Evolutionary conservation across 1,140 invertebrate species (phyloP), one percentile per base, ranked within the genome.

Genomic region (Choristoneura fumiferana): DNA sequence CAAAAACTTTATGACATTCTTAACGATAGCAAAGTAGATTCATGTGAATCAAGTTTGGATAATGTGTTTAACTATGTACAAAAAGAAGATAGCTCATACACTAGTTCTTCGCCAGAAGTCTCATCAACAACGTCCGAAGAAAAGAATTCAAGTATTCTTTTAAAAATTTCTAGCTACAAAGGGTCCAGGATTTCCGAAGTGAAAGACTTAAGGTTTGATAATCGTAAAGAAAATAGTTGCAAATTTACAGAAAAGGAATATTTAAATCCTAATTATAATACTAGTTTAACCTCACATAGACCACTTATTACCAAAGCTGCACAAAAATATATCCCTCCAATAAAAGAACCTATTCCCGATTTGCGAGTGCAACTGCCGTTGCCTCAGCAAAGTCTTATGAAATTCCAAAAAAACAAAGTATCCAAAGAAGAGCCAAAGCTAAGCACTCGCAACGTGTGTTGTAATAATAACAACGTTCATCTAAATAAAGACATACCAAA

Each of bases 261-360:
- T 36, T 76, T 29, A 12, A 49, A 81, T 63, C 57, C 58, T 14
- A 65, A 63, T 53, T 67, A 72, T 37, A 62, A 63, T 54, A 22
- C 15, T 2, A 78, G 65, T 60, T 65, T 71, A 36, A 59, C 71
- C 56, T 55, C 63, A 34, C 71, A 71, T 57, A 62, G 76, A 22
- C 77, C 78, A 37, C 70, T 87, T 54, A 76, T 89, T 18, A 90
- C 89, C 38, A 90, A 90, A 76, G 89, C 81, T 45, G 89, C 89
- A 54, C 81, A 88, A 76, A 90, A 90, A 76, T 90, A 89, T 62
- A 89, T 89, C 67, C 87, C 89, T 29, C 87, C 89, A 22, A 54
- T 84, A 60, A 82, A 84, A 69, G 76, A 79, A 63, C 67, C 69
- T 10, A 70, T 79, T 55, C 60, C 62, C 37, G 80, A 89, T 62